Conservation (phyloP, 2,797 vertebrate species). For the Adrianichthys oophorus region DNA sequence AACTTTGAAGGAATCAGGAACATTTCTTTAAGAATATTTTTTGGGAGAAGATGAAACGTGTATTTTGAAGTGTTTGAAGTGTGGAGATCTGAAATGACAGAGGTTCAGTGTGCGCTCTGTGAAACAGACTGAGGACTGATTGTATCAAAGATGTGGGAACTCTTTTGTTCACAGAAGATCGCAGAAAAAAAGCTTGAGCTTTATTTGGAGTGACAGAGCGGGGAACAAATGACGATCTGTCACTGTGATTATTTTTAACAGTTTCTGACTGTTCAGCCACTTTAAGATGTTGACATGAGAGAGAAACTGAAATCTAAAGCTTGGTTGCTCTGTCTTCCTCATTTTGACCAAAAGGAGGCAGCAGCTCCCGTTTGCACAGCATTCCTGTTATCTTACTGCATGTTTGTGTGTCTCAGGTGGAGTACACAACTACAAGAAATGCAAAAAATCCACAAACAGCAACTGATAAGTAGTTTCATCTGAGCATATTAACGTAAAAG, state of each 20-base stretch:
- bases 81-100: slow-evolving; percentile 10
- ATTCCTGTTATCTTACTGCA: neutral
- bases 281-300: neutral
- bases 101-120: slow-evolving; percentile 33
- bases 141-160: slow-evolving; percentile 28
- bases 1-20: slow-evolving; percentile 1
- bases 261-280: slow-evolving; percentile 6
- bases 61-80: neutral
- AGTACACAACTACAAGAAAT: neutral
- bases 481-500: neutral
- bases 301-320: neutral
- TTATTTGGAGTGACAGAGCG: neutral
- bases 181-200: slow-evolving; percentile 21
- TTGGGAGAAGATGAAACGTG: neutral
- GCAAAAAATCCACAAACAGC: neutral
- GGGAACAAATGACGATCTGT: slow-evolving; percentile 8
- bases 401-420: neutral
- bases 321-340: slow-evolving; percentile 11
- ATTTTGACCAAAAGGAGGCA: slow-evolving; percentile 50
- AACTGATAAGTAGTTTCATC: neutral
- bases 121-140: slow-evolving; percentile 37
- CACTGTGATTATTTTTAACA: slow-evolving; percentile 5
- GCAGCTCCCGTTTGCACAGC: slow-evolving; percentile 15
- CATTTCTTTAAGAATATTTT: slow-evolving; percentile 4
- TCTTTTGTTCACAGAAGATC: slow-evolving; percentile 34